Evolutionary conservation across 2,797 vertebrate genomes (phyloP), one percentile per base, ranked within the genome.

Genomic region (Anisognathus igniventris): DNA sequence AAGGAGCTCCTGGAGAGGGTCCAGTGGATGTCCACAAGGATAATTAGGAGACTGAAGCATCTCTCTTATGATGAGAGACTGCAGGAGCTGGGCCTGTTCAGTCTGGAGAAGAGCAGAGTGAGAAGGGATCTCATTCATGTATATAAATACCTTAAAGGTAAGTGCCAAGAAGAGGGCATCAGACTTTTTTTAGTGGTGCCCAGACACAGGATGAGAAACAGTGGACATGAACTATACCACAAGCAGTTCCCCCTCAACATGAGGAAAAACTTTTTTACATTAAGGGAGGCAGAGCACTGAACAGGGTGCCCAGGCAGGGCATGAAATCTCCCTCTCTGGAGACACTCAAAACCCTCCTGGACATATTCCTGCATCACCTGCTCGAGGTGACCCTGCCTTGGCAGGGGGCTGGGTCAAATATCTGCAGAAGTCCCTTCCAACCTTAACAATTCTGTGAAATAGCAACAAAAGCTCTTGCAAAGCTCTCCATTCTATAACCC

Each of bases 261-360:
- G 24, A 83, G 12, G 20, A 56, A 20, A 21, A 83, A 11, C 24
- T 64, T 47, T 10, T 47, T 40, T 33, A 10, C 30, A 33, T 25
- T 48, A 10, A 48, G 16, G 9, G 6, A 7, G 30, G 24, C 24
- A 47, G 19, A 64, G 40, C 33, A 62, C 33, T 45, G 47, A 39
- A n/a, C 19, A 47, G 40, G 40, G 25, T 56, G 24, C 11, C 25
- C 21, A 30, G 21, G 24, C 3, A 50, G 12, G 14, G 3, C 0
- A 0, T 50, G 37, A 27, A 42, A 4, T 31, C 9, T 47, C 16
- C 11, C 40, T 31, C 21, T 31, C 22, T 18, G 51, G 22, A 65
- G 27, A 42, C 5, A 22, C 17, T 15, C 60, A 25, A 31, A 74
- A 57, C 7, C 25, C 17, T 25, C 12, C 14, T 27, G 31, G 31